Evolutionary conservation across 1,140 invertebrate species (phyloP).

Genomic region (Diabrotica virgifera): DNA sequence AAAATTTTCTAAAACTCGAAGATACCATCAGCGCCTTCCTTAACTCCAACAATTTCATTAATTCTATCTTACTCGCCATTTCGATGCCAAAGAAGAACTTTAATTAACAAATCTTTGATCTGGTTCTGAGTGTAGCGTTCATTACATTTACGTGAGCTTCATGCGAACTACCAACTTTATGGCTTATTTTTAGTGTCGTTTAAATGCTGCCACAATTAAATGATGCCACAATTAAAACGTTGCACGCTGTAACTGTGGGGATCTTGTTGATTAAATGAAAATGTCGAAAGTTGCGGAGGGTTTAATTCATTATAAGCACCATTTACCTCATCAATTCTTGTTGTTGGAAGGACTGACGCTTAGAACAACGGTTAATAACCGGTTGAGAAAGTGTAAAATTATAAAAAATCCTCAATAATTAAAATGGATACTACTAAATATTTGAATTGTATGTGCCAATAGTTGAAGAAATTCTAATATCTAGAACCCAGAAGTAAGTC

Average conservation of each 20-base stretch:
- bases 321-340: neutral
- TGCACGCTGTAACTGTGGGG: neutral
- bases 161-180: slow-evolving; percentile 2
- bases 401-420: too few relatives aligned
- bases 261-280: neutral
- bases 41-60: neutral
- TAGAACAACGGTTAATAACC: too few relatives aligned
- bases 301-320: neutral
- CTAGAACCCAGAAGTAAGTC: too few relatives aligned
- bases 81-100: neutral
- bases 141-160: slow-evolving; percentile 2
- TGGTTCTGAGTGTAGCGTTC: neutral
- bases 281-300: neutral
- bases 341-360: too few relatives aligned
- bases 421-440: too few relatives aligned
- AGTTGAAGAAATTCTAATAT: too few relatives aligned
- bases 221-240: neutral
- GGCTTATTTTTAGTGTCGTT: neutral
- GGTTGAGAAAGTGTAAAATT: too few relatives aligned
- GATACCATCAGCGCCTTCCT: neutral
- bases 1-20: neutral
- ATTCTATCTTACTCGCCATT: neutral
- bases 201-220: slow-evolving; percentile 2
- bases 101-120: slow-evolving; percentile 3
- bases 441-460: too few relatives aligned